Evolutionary conservation across 2,888 invertebrate genomes (phyloP), one percentile per base, ranked within the genome.

Genomic region (Arrhopalites spinosus): DNA sequence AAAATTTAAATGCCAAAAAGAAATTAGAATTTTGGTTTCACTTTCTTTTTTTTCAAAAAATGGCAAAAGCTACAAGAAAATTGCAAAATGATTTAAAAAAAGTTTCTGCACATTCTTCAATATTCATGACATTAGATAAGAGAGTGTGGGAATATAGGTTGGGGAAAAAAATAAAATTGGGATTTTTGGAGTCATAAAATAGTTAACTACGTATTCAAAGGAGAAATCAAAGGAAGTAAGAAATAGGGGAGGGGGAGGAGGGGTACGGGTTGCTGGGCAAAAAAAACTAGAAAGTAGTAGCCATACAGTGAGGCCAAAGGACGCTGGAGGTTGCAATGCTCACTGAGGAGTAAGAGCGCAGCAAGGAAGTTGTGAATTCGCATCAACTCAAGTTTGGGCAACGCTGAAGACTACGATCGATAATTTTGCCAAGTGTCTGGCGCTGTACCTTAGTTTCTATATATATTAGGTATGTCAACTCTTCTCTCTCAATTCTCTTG

Each of bases 341-440:
- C 11, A 50, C 50, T 50, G 2, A 15, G 3, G 3, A 5, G n/a
- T 2, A n/a, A 17, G 50, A 50, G n/a, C 2, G 50, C 8, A 15
- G 8, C 45, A 50, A 50, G 50, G 50, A 50, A n/a, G 8, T 50
- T 17, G 11, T n/a, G n/a, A 50, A 50, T 50, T 50, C 50, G 17
- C 50, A 50, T 50, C 50, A 50, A n/a, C 50, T 50, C 17, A 2
- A 50, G 50, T 50, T 50, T 50, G 50, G 59, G 59, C 59, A 59
- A 59, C 59, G 25, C 59, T 59, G 59, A 59, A 25, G 25, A n/a
- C 23, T 25, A 27, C 59, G 5, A 25, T 5, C 25, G 23, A 25
- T 25, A 25, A 56, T 59, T 59, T 59, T 59, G 59, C 59, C 20
- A 59, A 59, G 59, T 25, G 59, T 59, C 59, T 59, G 59, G 59